A percentile compares a stretch with the other conserved stretches of the same genome.
These are phyloP conservation scores for Rissa tridactyla DNA, from an alignment of 2,113 vertebrate species.

Conservation along the genomic window DNA sequence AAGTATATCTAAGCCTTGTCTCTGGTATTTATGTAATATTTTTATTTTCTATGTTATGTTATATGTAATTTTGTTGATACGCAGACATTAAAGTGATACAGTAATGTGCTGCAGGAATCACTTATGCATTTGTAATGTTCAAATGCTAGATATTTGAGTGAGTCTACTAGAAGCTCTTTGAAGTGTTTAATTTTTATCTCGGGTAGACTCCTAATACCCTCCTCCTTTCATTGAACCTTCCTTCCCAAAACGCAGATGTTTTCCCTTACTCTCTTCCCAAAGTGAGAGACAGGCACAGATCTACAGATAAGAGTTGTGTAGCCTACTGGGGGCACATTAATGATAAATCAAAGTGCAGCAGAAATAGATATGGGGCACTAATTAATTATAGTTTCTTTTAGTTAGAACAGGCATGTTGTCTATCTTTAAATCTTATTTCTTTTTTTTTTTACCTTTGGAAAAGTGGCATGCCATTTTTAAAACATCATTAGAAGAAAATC, in stretches of 20 bases:
- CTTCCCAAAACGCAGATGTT: neutral
- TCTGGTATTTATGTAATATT: neutral
- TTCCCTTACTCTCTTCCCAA: neutral
- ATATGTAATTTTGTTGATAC: neutral
- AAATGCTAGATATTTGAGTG: neutral
- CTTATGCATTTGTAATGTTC: neutral
- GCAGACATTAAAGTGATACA: neutral
- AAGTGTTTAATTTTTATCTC: neutral
- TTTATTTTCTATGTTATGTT: neutral
- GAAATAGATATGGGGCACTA: neutral
- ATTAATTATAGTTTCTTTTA: neutral
- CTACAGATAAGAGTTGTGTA: fast-evolving
- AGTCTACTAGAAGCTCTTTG: neutral
- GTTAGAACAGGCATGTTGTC: neutral
- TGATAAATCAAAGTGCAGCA: neutral
- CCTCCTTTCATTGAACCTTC: neutral
- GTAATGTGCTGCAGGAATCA: fast-evolving
- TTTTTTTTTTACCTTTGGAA: neutral
- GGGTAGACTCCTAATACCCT: neutral
- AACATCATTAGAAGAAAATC: neutral
- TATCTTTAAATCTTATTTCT: neutral
- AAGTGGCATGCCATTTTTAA: neutral
- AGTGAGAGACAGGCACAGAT: neutral
- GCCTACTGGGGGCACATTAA: neutral
- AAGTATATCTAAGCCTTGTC: neutral